Evolutionary conservation across 2,888 invertebrate species (phyloP).

Genomic region (Leptinotarsa haldemani): DNA sequence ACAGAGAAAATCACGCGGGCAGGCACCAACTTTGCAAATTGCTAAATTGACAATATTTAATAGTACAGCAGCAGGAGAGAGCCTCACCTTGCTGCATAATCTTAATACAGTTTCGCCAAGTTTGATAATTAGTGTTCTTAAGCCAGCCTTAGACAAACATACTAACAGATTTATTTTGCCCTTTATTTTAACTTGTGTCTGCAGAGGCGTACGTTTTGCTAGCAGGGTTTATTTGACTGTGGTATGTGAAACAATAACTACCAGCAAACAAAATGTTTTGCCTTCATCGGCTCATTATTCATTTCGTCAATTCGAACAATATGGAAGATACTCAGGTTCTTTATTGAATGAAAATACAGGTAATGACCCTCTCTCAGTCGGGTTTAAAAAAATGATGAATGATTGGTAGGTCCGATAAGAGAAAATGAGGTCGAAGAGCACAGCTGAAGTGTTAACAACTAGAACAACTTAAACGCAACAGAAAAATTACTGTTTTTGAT

Average conservation of each 20-base stretch:
- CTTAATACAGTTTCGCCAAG: constrained; percentile 67
- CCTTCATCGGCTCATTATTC: not conserved
- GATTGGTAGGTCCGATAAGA: too few species aligned
- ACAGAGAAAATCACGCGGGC: constrained; percentile 62
- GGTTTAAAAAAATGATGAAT: too few species aligned
- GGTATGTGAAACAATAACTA: too few species aligned
- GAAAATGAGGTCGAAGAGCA: too few species aligned
- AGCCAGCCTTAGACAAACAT: constrained; percentile 66
- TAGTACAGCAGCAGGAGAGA: constrained; percentile 47
- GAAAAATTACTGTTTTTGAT: too few species aligned
- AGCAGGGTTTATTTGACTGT: too few species aligned
- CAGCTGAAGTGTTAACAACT: too few species aligned
- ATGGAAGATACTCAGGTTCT: too few species aligned
- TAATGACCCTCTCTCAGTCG: too few species aligned
- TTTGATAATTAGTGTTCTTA: constrained; percentile 68
- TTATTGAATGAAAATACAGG: too few species aligned
- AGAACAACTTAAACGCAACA: too few species aligned
- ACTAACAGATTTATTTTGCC: constrained; percentile 63
- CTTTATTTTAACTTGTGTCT: constrained; percentile 41
- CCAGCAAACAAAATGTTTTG: not conserved
- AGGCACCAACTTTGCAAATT: constrained; percentile 63
- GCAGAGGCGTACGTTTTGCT: constrained; percentile 26
- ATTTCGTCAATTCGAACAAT: too few species aligned
- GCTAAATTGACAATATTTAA: constrained; percentile 68
- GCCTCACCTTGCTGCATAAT: constrained; percentile 63